phyloP scores from a whole-genome alignment of 2,797 vertebrate genomes.

The Anisognathus igniventris region DNA sequence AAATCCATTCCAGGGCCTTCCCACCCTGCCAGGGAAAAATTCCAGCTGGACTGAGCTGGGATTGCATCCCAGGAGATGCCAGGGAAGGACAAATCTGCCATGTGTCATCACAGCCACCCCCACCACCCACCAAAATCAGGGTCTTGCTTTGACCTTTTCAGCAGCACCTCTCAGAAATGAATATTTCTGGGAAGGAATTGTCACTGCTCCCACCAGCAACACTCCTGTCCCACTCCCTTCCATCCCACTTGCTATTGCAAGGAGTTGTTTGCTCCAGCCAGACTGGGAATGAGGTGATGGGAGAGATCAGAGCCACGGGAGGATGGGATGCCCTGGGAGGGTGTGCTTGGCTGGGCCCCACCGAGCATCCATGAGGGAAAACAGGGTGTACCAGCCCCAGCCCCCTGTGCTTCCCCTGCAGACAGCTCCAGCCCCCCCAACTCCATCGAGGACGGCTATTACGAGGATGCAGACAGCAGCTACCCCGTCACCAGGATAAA shows the following conservation, averaged over 20 bases:
- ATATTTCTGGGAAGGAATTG: neutral
- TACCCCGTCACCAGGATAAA: constrained; percentile 89
- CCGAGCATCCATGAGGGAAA: neutral
- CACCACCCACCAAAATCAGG: too few species aligned
- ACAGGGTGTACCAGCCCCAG: neutral
- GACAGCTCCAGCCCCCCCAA: constrained; percentile 90
- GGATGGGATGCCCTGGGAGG: neutral
- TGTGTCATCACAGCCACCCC: too few species aligned
- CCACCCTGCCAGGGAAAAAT: too few species aligned
- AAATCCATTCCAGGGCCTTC: too few species aligned
- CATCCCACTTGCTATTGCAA: neutral
- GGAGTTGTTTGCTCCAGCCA: neutral
- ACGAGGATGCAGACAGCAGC: constrained; percentile 95
- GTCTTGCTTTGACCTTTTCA: too few species aligned
- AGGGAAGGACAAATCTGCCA: too few species aligned
- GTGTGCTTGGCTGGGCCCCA: neutral
- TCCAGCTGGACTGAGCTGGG: too few species aligned
- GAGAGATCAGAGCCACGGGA: neutral
- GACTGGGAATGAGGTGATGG: neutral
- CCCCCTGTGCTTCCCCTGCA: constrained; percentile 59
- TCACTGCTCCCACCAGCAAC: fast-evolving
- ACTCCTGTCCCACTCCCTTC: neutral
- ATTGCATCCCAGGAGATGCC: too few species aligned
- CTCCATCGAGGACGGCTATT: constrained; percentile 91
- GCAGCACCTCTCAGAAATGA: too few species aligned